Percentiles rank a stretch among this genome's conserved stretches.
Evolutionary conservation across 2,888 invertebrate genomes (phyloP).

Genomic region (Drosophila villosipedis): DNA sequence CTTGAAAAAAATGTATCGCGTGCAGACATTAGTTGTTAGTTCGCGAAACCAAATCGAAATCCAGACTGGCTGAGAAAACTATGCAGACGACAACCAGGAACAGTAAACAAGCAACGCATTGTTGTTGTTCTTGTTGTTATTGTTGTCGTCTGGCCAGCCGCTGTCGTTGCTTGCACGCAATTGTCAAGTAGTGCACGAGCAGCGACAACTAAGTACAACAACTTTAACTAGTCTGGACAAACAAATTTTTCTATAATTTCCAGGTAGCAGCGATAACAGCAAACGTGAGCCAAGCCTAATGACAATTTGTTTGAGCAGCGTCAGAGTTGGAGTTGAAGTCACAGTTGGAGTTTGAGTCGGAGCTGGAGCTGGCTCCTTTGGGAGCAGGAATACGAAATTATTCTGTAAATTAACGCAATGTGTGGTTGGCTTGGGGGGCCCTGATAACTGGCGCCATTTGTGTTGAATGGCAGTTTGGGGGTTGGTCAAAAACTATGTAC

Average conservation of each 20-base stretch:
- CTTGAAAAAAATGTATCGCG: slow-evolving; percentile 72
- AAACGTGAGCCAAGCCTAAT: slow-evolving; percentile 62
- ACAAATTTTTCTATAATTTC: slow-evolving; percentile 78
- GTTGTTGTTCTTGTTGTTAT: slow-evolving; percentile 27
- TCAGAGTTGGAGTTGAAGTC: slow-evolving; percentile 10
- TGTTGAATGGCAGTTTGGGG: slow-evolving; percentile 6
- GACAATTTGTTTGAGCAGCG: slow-evolving; percentile 72
- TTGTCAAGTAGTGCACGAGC: slow-evolving; percentile 70
- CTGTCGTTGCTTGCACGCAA: slow-evolving; percentile 76
- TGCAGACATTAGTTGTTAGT: slow-evolving; percentile 67
- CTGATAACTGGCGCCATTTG: slow-evolving; percentile 67
- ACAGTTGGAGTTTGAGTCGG: neutral
- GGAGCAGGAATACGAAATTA: slow-evolving; percentile 71
- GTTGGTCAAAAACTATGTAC: slow-evolving; percentile 42
- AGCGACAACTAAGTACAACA: slow-evolving; percentile 23
- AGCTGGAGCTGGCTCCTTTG: slow-evolving; percentile 3
- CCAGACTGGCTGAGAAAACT: slow-evolving; percentile 67
- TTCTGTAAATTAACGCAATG: slow-evolving; percentile 77
- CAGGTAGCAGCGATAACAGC: slow-evolving; percentile 59
- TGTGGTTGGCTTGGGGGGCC: slow-evolving; percentile 35
- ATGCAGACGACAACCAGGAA: slow-evolving; percentile 64
- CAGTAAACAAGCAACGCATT: slow-evolving; percentile 39
- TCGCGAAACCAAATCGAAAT: slow-evolving; percentile 60
- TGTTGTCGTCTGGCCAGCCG: slow-evolving; percentile 43
- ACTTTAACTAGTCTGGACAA: slow-evolving; percentile 71